Base-by-base conservation (phyloP, 30 jellyfish, hydroid and myxozoan genomes). In the Phacellophora camtschatica region DNA sequence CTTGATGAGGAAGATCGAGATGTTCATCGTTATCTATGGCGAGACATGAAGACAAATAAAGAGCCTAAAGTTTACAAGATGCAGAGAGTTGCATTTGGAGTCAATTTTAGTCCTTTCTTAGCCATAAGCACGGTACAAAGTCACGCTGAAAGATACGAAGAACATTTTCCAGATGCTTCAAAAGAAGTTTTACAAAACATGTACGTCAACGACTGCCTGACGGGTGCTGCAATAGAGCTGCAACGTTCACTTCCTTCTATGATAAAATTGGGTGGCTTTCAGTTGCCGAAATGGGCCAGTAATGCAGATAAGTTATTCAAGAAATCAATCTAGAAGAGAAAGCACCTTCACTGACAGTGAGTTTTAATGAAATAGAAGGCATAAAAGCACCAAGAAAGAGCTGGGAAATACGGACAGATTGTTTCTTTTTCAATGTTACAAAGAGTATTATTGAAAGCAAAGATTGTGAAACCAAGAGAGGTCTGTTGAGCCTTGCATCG, bases 1-100 rank as follows among this genome's bases (percentile, higher is more conserved):
- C 31, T 72, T 43, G 58, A 11, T 5, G 29, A 28, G 25, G 56
- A 72, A 34, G 41, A 72, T 28, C 53, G 49, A 31, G 74, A 72
- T 30, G 33, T 24, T 72, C 85, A 45, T 0, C 43, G 58, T 13
- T 72, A 23, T 46, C 30, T 72, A 11, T 72, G 85, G 77, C 75
- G 74, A 20, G 75, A 72, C 49, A 48, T 72, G 56, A 34, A 72
- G 10, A 43, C 27, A 10, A 12, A 28, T 49, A 22, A 19, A 22
- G 74, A 32, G 25, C 74, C 74, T 20, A 48, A n/a, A 45, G 67
- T 24, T 22, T 69, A 3, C 12, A 18, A 22, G 11, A 36, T 16
- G 39, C 10, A 42, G 15, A 5, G 83, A 4, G 46, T 53, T 27
- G 25, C 66, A 32, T 49, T n/a, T n/a, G n/a, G n/a, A n/a, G 74